These are phyloP conservation scores for Neodiprion pinetum DNA, from an alignment of 1,140 invertebrate species.

Conservation along the genomic window DNA sequence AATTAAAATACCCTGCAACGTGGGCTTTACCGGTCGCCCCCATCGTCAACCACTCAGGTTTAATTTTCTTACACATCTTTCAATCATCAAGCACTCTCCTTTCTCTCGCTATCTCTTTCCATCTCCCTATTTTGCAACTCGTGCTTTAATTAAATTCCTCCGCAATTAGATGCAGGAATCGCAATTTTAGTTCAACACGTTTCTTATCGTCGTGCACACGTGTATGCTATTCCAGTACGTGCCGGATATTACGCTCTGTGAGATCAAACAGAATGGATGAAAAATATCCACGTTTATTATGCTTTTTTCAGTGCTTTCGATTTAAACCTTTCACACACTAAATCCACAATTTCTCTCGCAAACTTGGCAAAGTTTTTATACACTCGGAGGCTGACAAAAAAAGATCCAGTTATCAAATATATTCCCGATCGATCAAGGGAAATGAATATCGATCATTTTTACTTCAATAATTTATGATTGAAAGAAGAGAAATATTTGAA, in stretches of 20 bases:
- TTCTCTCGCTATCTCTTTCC: neutral
- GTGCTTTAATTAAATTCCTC: neutral
- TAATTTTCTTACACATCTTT: neutral
- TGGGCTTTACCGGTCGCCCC: no score
- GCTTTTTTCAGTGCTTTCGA: neutral
- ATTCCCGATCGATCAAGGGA: no score
- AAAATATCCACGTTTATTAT: neutral
- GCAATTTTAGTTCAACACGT: neutral
- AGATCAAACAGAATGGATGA: neutral
- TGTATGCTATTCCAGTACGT: neutral
- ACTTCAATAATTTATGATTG: no score
- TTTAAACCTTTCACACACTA: neutral
- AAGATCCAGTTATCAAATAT: no score
- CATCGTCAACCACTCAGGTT: neutral
- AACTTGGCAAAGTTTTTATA: no score
- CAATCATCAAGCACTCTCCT: neutral
- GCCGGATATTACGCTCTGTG: neutral
- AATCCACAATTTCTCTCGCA: no score
- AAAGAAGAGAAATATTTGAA: no score
- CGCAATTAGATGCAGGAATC: neutral
- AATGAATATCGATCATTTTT: no score
- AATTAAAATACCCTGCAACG: no score
- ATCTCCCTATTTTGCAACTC: no score
- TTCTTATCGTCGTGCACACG: neutral
- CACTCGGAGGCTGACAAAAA: no score